Evolutionary conservation across 1,140 invertebrate species (phyloP).

Genomic region (Cyclina sinensis): DNA sequence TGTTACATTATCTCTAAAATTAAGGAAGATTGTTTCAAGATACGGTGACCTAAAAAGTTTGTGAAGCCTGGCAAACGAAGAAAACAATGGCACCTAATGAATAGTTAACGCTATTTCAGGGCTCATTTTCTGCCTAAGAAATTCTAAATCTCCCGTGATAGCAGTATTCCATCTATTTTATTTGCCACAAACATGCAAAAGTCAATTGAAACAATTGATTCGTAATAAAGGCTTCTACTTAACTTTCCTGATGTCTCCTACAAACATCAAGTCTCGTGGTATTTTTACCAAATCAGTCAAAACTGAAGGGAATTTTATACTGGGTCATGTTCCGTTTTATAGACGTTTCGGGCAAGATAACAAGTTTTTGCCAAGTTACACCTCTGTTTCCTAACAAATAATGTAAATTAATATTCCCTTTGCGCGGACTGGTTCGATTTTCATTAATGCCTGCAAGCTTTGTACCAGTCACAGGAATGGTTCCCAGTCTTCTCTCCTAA

Average conservation of each 20-base stretch:
- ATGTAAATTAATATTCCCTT: neutral
- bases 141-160: neutral
- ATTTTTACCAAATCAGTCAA: slow-evolving; percentile 1
- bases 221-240: slow-evolving; percentile 24
- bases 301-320: slow-evolving; percentile 15
- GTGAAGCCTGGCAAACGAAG: neutral
- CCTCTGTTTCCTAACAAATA: neutral
- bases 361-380: neutral
- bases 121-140: neutral
- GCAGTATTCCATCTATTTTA: slow-evolving; percentile 27
- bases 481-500: too few species aligned
- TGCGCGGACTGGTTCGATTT: neutral
- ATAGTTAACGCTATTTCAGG: slow-evolving; percentile 22
- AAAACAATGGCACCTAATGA: slow-evolving; percentile 25
- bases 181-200: slow-evolving; percentile 47
- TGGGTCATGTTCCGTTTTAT: slow-evolving; percentile 17
- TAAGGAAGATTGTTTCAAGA: neutral
- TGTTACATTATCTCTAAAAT: too few species aligned
- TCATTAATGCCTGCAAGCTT: too few species aligned
- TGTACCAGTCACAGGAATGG: too few species aligned
- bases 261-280: neutral
- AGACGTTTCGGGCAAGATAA: slow-evolving; percentile 16
- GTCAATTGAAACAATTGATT: slow-evolving; percentile 50
- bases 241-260: neutral
- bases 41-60: too few species aligned